phyloP scores from a whole-genome alignment of 2,113 vertebrate genomes.

The Ranitomeya imitator region DNA sequence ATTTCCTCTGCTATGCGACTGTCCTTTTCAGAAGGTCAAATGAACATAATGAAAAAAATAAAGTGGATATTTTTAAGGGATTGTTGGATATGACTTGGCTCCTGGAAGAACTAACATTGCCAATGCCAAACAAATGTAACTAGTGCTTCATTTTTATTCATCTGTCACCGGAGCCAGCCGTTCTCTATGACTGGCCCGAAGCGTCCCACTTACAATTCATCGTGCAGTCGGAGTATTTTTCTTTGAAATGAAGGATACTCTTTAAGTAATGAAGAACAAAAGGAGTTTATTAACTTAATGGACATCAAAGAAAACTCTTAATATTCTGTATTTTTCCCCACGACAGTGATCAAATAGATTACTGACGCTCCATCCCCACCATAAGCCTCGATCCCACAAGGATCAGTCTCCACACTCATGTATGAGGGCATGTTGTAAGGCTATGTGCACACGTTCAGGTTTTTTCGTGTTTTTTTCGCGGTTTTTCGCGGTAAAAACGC shows the following conservation, averaged over 20 bases:
- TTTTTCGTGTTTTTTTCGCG: no score
- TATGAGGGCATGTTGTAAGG: not conserved
- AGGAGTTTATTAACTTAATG: not conserved
- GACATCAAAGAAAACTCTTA: not conserved
- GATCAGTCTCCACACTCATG: not conserved
- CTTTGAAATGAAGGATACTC: not conserved
- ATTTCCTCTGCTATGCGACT: constrained; percentile 76
- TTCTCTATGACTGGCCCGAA: constrained; percentile 49
- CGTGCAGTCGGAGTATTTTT: not conserved
- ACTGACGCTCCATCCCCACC: not conserved
- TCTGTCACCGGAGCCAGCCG: not conserved
- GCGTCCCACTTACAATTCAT: constrained; percentile 56
- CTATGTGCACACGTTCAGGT: no score
- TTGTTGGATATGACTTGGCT: constrained; percentile 59
- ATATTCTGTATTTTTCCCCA: not conserved
- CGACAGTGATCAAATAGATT: not conserved
- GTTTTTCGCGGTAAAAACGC: no score
- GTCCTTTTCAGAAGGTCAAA: constrained; percentile 73
- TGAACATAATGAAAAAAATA: constrained; percentile 60
- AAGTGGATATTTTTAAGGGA: constrained; percentile 61
- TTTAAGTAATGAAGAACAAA: not conserved
- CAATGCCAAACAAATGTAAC: constrained; percentile 56
- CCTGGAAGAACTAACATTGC: constrained; percentile 51
- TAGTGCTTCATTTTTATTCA: constrained; percentile 61
- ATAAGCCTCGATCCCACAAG: not conserved